Evolutionary conservation across 2,888 invertebrate genomes (phyloP).

Genomic region (Bembecia ichneumoniformis): DNA sequence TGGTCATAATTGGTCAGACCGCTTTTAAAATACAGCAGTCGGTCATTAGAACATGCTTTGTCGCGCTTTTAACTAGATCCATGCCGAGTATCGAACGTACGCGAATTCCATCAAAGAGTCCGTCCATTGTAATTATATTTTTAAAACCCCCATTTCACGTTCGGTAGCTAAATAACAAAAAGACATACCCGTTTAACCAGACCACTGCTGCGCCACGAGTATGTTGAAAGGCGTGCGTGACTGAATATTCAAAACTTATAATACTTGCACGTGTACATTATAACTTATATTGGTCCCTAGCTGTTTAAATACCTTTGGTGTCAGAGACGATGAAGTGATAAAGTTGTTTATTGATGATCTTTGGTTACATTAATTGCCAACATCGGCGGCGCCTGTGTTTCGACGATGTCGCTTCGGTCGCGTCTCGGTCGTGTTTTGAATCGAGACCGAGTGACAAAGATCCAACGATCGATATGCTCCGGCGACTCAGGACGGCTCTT

Average conservation of each 20-base stretch:
- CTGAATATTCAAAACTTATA: slow-evolving; percentile 56
- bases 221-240: slow-evolving; percentile 56
- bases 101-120: neutral
- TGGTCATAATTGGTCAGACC: slow-evolving; percentile 59
- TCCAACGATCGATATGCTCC: slow-evolving; percentile 47
- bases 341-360: slow-evolving; percentile 71
- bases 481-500: slow-evolving; percentile 45
- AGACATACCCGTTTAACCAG: slow-evolving; percentile 13
- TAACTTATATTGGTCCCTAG: slow-evolving; percentile 34
- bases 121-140: slow-evolving; percentile 10
- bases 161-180: slow-evolving; percentile 28
- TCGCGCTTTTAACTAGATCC: slow-evolving; percentile 9
- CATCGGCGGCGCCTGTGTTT: slow-evolving; percentile 60
- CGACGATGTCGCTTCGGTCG: slow-evolving; percentile 33
- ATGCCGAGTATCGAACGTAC: neutral
- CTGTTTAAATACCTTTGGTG: slow-evolving; percentile 51
- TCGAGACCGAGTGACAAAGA: slow-evolving; percentile 59
- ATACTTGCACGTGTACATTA: slow-evolving; percentile 9
- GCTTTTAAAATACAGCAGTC: slow-evolving; percentile 39
- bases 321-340: slow-evolving; percentile 67
- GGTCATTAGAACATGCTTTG: slow-evolving; percentile 46
- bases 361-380: slow-evolving; percentile 66
- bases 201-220: slow-evolving; percentile 17
- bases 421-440: slow-evolving; percentile 27
- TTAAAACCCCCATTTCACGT: slow-evolving; percentile 21